A percentile compares a stretch with the other conserved stretches of the same genome.
phyloP scores from a whole-genome alignment of 1,140 invertebrate species.

The Pseudomyrmex cubaensis region DNA sequence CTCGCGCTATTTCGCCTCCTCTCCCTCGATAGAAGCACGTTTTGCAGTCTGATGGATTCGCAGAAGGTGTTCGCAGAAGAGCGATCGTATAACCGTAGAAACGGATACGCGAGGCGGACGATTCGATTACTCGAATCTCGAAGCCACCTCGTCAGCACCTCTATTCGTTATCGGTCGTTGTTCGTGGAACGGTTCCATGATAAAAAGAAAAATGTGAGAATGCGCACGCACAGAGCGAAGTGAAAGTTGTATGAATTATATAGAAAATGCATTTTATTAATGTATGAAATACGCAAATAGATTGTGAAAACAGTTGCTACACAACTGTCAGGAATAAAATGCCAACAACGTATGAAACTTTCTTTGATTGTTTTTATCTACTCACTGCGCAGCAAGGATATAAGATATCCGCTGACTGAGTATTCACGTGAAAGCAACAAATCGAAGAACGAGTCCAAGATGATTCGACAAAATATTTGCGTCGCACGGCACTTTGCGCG shows the following conservation, averaged over 20 bases:
- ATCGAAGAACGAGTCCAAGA: no score
- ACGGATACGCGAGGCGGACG: constrained; percentile 33
- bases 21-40: constrained; percentile 36
- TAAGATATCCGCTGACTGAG: background rate
- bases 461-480: constrained; percentile 12
- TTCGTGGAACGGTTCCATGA: constrained; percentile 40
- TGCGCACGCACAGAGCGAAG: background rate
- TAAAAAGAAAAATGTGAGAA: constrained; percentile 27
- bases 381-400: no score
- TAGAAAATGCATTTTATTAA: background rate
- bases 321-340: background rate
- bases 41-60: constrained; percentile 48
- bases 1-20: constrained; percentile 34
- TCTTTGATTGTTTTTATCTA: no score
- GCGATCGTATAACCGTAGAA: constrained; percentile 64
- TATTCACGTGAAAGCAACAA: background rate
- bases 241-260: constrained; percentile 20
- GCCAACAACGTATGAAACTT: no score
- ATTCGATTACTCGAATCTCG: constrained; percentile 63
- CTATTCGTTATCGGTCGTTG: constrained; percentile 19
- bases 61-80: constrained; percentile 49
- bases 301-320: background rate
- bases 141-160: constrained; percentile 26
- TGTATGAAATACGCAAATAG: background rate
- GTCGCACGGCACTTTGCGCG: background rate